Evolutionary conservation across 35 echinoderm and acorn worm genomes (phyloP), one percentile per base, ranked within the genome.

Genomic region (Diadema setosum): DNA sequence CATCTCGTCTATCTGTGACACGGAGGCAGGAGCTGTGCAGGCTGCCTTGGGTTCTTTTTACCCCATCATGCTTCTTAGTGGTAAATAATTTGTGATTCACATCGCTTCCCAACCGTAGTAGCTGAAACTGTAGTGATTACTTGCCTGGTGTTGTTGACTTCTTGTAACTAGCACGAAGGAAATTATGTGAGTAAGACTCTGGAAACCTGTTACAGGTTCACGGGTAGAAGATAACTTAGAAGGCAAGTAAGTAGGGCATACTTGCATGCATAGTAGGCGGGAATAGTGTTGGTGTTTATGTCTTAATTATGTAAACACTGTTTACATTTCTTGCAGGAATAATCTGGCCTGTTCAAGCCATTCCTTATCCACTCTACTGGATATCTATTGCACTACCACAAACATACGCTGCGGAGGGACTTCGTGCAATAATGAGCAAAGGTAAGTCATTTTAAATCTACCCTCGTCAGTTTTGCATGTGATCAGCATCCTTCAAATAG

Each of bases 41-140:
- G 56, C 92, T 29, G 86, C 96, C 0, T 86, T 94, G 20, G 96
- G 96, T 20, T 99, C 90, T 33, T 99, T 99, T 83, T 99, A 99
- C 85, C 96, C 96, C 16, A 88, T 90, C 12, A 52, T 99, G 20
- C 88, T 99, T 2, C 81, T 99, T 4, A 99, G 96, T 83, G 96
- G 96, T 99, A 80, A 99, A 90, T 86, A 2, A n/a, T n/a, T n/a
- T n/a, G n/a, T n/a, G n/a, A n/a, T n/a, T n/a, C n/a, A n/a, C n/a
- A n/a, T n/a, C n/a, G n/a, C n/a, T n/a, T n/a, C n/a, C n/a, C n/a
- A n/a, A n/a, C n/a, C n/a, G n/a, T n/a, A n/a, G n/a, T n/a, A n/a
- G n/a, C n/a, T n/a, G n/a, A n/a, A n/a, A n/a, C n/a, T n/a, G n/a
- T n/a, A n/a, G n/a, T n/a, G n/a, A n/a, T n/a, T n/a, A n/a, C n/a